A percentile compares a stretch with the other conserved stretches of the same genome.
These are phyloP conservation scores for Entomyzon cyanotis DNA, from an alignment of 2,113 vertebrate species.

Conservation along the genomic window DNA sequence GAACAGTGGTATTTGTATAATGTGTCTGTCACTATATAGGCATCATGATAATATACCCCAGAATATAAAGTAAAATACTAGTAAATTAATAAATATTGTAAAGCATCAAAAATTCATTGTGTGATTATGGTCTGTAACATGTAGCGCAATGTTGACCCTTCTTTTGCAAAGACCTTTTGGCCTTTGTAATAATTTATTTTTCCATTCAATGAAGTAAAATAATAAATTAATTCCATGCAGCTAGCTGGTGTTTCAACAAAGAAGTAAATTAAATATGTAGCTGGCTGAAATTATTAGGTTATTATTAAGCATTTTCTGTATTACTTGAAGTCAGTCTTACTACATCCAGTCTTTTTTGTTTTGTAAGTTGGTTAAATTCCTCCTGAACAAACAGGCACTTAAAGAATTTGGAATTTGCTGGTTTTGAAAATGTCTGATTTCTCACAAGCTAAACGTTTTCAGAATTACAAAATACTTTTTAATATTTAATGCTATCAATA, in stretches of 20 bases:
- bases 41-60: not conserved
- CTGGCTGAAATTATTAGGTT: not conserved
- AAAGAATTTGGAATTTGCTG: not conserved
- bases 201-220: not conserved
- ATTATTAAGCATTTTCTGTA: not conserved
- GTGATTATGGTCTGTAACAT: rapidly evolving
- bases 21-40: not conserved
- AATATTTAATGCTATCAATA: not conserved
- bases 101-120: not conserved
- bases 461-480: not conserved
- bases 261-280: not conserved
- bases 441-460: not conserved
- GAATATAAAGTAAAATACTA: not conserved
- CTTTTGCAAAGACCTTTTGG: not conserved
- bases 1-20: not conserved
- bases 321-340: not conserved
- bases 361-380: not conserved
- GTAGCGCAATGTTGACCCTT: not conserved
- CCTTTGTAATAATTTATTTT: not conserved
- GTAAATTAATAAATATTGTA: not conserved
- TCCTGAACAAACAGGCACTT: not conserved
- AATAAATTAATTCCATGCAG: not conserved
- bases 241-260: not conserved
- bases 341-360: not conserved
- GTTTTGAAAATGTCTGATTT: not conserved